Percentiles rank a stretch among this genome's conserved stretches.
These are phyloP conservation scores for Tonatia bakeri DNA, from an alignment of 2,113 vertebrate species.

Conservation along the genomic window DNA sequence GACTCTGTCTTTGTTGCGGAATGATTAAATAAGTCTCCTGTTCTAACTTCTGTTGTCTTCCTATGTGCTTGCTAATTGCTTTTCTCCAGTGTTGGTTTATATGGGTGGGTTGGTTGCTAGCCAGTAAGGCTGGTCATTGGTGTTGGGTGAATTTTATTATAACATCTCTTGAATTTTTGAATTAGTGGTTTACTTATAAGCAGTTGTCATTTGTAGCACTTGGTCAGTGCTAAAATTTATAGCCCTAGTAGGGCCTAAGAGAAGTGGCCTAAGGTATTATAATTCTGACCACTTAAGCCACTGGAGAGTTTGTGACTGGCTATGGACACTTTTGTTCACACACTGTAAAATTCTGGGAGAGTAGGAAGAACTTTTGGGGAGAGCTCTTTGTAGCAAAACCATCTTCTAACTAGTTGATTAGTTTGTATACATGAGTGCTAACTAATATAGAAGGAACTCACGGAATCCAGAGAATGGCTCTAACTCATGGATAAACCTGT, in stretches of 20 bases:
- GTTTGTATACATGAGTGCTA: background rate
- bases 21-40: background rate
- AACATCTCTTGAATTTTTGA: constrained; percentile 8
- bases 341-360: background rate
- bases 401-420: background rate
- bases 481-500: background rate
- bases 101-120: background rate
- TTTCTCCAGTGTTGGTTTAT: background rate
- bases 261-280: background rate
- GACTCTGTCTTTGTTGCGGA: background rate
- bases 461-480: background rate
- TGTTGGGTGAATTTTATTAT: background rate
- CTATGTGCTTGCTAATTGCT: background rate
- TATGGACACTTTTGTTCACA: background rate
- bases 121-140: background rate
- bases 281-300: background rate
- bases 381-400: background rate
- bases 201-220: background rate
- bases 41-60: background rate
- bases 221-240: background rate
- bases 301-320: background rate
- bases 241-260: background rate
- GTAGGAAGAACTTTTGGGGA: background rate
- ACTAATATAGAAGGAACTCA: background rate
- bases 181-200: constrained; percentile 4